Conservation (phyloP, 2,888 invertebrate genomes). For the Dryobotodes eremita region DNA sequence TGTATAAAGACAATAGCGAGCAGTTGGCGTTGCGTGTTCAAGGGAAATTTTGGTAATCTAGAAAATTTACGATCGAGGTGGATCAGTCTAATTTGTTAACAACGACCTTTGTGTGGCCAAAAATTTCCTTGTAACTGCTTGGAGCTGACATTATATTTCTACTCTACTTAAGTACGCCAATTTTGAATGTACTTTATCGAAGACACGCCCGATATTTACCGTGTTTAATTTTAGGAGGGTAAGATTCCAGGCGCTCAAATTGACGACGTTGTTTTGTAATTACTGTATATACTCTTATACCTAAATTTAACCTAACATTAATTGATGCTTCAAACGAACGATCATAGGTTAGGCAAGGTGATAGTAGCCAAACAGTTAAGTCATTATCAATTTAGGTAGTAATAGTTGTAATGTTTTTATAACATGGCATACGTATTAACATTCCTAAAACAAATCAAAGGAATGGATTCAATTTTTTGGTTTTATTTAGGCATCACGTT, state of each 20-base stretch:
- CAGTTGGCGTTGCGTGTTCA: constrained; percentile 55
- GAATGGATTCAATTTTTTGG: constrained; percentile 39
- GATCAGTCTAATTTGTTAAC: constrained; percentile 52
- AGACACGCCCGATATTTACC: constrained; percentile 41
- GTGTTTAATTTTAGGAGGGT: constrained; percentile 65
- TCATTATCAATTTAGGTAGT: constrained; percentile 79
- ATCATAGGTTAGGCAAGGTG: constrained; percentile 89
- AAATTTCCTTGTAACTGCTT: constrained; percentile 44
- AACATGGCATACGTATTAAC: constrained; percentile 59
- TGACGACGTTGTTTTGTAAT: constrained; percentile 80
- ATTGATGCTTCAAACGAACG: constrained; percentile 82
- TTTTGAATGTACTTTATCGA: constrained; percentile 58
- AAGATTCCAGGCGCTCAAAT: constrained; percentile 80
- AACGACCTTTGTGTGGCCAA: constrained; percentile 29
- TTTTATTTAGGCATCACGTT: constrained; percentile 48
- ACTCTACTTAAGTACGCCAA: constrained; percentile 49
- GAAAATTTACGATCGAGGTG: constrained; percentile 46
- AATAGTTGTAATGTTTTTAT: constrained; percentile 69
- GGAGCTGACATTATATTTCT: constrained; percentile 55
- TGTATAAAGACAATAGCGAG: constrained; percentile 41
- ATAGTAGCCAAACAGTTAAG: constrained; percentile 86
- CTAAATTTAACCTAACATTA: constrained; percentile 71
- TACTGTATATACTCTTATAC: constrained; percentile 84
- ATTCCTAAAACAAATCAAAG: constrained; percentile 51
- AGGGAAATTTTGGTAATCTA: constrained; percentile 48